Evolutionary conservation across 2,113 vertebrate genomes (phyloP).

Genomic region (Rana temporaria): DNA sequence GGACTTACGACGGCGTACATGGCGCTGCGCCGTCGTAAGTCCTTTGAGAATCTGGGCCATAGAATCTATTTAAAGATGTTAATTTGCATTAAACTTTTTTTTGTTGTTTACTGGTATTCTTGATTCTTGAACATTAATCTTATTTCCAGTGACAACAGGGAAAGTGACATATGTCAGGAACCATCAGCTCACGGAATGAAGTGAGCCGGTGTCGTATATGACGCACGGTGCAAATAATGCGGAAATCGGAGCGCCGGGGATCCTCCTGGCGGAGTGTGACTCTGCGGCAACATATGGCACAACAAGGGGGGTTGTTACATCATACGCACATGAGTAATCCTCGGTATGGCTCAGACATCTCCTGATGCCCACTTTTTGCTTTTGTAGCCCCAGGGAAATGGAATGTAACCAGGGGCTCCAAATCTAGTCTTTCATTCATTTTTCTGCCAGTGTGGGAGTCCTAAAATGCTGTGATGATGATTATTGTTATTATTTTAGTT

Average conservation of each 20-base stretch:
- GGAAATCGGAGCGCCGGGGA: neutral
- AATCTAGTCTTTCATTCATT: too few relatives aligned
- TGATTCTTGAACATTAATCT: constrained; percentile 14
- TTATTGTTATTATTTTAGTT: too few relatives aligned
- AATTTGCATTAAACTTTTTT: too few relatives aligned
- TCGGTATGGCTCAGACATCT: neutral
- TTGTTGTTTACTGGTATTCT: too few relatives aligned
- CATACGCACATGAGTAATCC: neutral
- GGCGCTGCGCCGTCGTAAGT: too few relatives aligned
- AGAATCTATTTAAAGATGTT: too few relatives aligned
- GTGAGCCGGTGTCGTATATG: neutral
- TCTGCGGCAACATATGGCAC: neutral
- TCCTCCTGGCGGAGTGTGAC: neutral
- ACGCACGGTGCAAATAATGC: neutral
- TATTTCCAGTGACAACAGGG: neutral
- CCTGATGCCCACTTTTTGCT: neutral
- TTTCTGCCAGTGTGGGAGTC: too few relatives aligned
- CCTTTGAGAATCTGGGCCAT: too few relatives aligned
- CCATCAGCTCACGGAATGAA: neutral
- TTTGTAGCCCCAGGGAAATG: neutral
- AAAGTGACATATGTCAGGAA: neutral
- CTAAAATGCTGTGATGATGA: too few relatives aligned
- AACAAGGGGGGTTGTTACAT: neutral
- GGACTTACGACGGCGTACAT: too few relatives aligned
- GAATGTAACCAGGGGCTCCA: too few relatives aligned